phyloP scores from a whole-genome alignment of 2,797 vertebrate species.

The Hirundo rustica region DNA sequence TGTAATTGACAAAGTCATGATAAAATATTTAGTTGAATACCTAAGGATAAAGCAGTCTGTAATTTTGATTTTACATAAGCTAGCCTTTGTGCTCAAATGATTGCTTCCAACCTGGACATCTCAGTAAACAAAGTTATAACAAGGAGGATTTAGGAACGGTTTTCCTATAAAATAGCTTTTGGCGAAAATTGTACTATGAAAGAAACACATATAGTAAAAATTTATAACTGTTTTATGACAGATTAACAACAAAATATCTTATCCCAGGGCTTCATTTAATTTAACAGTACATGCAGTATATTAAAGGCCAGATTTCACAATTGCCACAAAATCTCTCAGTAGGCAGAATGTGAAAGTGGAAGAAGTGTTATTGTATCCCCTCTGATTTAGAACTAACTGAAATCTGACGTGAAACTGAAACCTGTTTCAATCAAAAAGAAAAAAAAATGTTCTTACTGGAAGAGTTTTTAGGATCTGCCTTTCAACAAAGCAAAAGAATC shows the following conservation, averaged over 20 bases:
- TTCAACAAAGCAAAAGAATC: neutral
- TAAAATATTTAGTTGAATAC: neutral
- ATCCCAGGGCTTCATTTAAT: neutral
- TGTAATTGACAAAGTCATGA: neutral
- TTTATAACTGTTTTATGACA: neutral
- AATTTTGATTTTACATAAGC: neutral
- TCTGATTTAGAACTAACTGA: neutral
- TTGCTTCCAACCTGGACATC: neutral
- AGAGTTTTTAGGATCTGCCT: neutral
- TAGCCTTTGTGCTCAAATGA: neutral
- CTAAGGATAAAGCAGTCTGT: neutral
- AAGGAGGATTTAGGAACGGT: neutral
- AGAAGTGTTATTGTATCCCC: neutral
- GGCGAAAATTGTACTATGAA: neutral
- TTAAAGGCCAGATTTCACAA: neutral
- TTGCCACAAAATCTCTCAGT: neutral
- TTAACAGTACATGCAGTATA: neutral
- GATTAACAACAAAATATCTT: neutral
- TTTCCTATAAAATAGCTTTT: neutral
- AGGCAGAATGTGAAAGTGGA: neutral
- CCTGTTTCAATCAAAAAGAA: neutral
- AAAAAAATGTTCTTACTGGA: neutral
- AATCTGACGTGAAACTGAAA: constrained; percentile 1
- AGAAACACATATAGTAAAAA: neutral
- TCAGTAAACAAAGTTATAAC: neutral